Evolutionary conservation across 2,113 vertebrate species (phyloP).

Genomic region (Pelusios castaneus): DNA sequence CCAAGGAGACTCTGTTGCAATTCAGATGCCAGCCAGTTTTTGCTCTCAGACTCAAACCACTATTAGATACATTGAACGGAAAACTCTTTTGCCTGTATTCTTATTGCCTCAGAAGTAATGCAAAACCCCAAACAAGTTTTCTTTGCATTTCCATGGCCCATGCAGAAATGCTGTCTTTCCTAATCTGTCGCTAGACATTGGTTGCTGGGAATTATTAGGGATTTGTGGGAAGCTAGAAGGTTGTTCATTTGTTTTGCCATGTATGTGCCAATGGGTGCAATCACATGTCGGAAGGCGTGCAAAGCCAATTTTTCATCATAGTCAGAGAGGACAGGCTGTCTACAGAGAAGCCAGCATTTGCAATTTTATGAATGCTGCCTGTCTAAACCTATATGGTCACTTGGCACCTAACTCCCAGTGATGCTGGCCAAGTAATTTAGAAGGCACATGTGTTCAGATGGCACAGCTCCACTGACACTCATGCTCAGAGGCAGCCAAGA

Average conservation of each 20-base stretch:
- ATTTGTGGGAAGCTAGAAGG: background rate
- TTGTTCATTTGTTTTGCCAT: background rate
- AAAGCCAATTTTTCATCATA: conserved; percentile 46
- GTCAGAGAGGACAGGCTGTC: conserved; percentile 35
- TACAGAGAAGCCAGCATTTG: conserved; percentile 35
- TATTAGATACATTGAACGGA: background rate
- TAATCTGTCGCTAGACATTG: conserved; percentile 11
- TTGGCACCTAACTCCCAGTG: conserved; percentile 25
- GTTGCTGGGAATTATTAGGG: background rate
- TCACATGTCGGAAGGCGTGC: conserved; percentile 17
- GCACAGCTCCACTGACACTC: conserved; percentile 50
- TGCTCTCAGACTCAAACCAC: background rate
- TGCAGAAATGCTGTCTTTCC: background rate
- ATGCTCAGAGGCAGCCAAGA: conserved; percentile 54
- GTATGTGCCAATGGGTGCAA: conserved; percentile 55
- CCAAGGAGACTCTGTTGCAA: background rate
- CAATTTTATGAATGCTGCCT: conserved; percentile 67
- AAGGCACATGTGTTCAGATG: conserved; percentile 72
- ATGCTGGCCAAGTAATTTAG: conserved; percentile 68
- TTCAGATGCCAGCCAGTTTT: background rate
- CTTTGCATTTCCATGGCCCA: background rate
- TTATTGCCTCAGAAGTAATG: background rate
- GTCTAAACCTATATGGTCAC: conserved; percentile 59
- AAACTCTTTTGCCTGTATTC: background rate
- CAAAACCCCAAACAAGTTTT: background rate